A percentile compares a stretch with the other conserved stretches of the same genome.
These are phyloP conservation scores for Aphodius sticticus DNA, from an alignment of 2,888 invertebrate genomes.

Conservation along the genomic window DNA sequence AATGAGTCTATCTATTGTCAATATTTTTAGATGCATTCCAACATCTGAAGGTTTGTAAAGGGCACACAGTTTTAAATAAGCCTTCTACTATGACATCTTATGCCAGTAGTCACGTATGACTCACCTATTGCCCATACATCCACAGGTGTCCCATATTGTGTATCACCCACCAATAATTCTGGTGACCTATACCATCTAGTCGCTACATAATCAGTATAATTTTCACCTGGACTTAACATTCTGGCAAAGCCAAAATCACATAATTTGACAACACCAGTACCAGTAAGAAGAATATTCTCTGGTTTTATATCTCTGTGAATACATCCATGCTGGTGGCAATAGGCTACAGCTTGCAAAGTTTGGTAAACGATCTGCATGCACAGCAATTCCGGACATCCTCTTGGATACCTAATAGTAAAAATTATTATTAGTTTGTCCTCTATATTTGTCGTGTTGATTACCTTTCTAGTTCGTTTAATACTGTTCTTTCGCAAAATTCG, in stretches of 20 bases:
- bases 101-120: slow-evolving; percentile 11
- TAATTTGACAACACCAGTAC: slow-evolving; percentile 92
- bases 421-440: background rate
- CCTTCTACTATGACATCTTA: too few relatives aligned
- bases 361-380: slow-evolving; percentile 96
- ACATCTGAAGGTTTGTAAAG: too few relatives aligned
- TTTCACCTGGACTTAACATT: slow-evolving; percentile 96
- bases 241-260: slow-evolving; percentile 99
- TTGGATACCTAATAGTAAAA: slow-evolving; percentile 68
- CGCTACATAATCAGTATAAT: slow-evolving; percentile 99
- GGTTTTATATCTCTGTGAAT: slow-evolving; percentile 98
- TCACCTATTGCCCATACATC: slow-evolving; percentile 98
- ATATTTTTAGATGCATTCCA: too few relatives aligned
- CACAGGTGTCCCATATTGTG: slow-evolving; percentile 89
- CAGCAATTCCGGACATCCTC: slow-evolving; percentile 89
- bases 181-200: slow-evolving; percentile 99
- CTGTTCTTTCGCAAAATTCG: slow-evolving; percentile 97
- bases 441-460: slow-evolving; percentile 31
- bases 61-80: too few relatives aligned
- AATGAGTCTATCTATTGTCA: too few relatives aligned
- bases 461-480: slow-evolving; percentile 94
- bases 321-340: slow-evolving; percentile 96
- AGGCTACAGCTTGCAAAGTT: slow-evolving; percentile 92
- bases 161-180: slow-evolving; percentile 96
- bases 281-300: slow-evolving; percentile 95